Evolutionary conservation across 2,888 invertebrate genomes (phyloP).

Genomic region (Scaptodrosophila latifasciaeformis): DNA sequence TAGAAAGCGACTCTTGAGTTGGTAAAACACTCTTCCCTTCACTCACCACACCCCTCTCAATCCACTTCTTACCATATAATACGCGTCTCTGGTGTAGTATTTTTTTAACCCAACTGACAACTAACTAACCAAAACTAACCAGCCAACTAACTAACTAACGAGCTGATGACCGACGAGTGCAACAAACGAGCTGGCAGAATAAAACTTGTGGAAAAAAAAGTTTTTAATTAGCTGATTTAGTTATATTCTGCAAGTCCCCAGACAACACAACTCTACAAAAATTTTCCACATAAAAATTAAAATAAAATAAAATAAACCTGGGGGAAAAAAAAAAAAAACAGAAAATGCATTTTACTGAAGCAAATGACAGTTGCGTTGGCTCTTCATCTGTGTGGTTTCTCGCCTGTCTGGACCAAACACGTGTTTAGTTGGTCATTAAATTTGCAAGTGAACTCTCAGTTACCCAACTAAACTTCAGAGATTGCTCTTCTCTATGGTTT

Average conservation of each 20-base stretch:
- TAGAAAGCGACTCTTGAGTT: conserved; percentile 9
- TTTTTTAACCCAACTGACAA: not conserved
- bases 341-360: not conserved
- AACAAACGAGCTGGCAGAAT: too few species aligned
- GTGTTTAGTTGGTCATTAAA: conserved; percentile 24
- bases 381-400: conserved; percentile 42
- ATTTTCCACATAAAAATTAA: not conserved
- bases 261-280: not conserved
- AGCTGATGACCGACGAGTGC: conserved; percentile 53
- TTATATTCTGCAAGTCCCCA: conserved; percentile 5
- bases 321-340: not conserved
- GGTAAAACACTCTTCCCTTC: too few species aligned
- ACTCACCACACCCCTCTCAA: not conserved
- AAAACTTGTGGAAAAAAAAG: too few species aligned
- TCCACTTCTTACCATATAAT: too few species aligned
- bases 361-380: conserved; percentile 31
- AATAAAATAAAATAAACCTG: conserved; percentile 2
- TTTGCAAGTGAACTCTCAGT: conserved; percentile 14
- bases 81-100: not conserved
- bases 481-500: too few species aligned
- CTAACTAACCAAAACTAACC: conserved; percentile 15
- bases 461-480: too few species aligned
- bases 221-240: conserved; percentile 72
- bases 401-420: conserved; percentile 21
- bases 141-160: conserved; percentile 25